These are phyloP conservation scores for Myrmecobius fasciatus DNA, from an alignment of 2,113 vertebrate genomes.

Conservation along the genomic window DNA sequence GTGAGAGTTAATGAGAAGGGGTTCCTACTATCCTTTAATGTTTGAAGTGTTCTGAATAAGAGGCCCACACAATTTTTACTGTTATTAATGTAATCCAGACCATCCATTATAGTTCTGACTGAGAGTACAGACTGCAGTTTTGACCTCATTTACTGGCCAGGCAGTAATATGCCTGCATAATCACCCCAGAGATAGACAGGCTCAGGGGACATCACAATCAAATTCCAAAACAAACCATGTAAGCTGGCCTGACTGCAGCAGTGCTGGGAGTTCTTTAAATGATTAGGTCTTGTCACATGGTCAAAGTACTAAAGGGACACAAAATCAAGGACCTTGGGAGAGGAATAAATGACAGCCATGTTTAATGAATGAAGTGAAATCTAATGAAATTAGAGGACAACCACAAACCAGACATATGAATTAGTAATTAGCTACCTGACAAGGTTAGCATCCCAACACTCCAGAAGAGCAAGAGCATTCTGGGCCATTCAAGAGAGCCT, in stretches of 20 bases:
- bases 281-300: neutral
- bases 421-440: slow-evolving; percentile 52
- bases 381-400: slow-evolving; percentile 53
- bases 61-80: slow-evolving; percentile 11
- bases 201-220: neutral
- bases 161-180: slow-evolving; percentile 8
- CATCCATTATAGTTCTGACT: neutral
- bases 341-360: slow-evolving; percentile 49
- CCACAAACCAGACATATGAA: slow-evolving; percentile 62
- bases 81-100: slow-evolving; percentile 44
- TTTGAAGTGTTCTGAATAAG: slow-evolving; percentile 33
- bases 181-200: neutral
- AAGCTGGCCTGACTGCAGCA: neutral
- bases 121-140: neutral
- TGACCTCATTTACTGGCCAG: slow-evolving; percentile 42
- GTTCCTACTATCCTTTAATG: neutral
- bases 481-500: neutral
- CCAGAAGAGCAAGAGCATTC: neutral
- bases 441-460: neutral
- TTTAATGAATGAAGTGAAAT: slow-evolving; percentile 64
- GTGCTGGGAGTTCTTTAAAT: slow-evolving; percentile 17
- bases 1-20: slow-evolving; percentile 49
- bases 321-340: slow-evolving; percentile 20
- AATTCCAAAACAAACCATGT: slow-evolving; percentile 17
- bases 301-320: slow-evolving; percentile 8